Base-by-base conservation (phyloP, 1,140 invertebrate genomes). In the Magallana gigas region DNA sequence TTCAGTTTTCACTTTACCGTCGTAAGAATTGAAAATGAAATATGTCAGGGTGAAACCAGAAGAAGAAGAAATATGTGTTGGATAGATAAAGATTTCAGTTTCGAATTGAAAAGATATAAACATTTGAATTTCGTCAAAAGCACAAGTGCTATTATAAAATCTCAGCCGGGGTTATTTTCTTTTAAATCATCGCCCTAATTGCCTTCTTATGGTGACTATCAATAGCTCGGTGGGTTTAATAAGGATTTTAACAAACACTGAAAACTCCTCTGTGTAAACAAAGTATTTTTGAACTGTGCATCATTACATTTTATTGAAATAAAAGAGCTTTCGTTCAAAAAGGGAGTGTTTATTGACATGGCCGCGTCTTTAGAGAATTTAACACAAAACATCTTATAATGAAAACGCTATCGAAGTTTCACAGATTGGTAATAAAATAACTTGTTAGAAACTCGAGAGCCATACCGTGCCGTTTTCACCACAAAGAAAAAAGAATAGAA, bases 371-470 rank as follows among this genome's bases (percentile, higher is more conserved):
- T 29, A 23, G 11, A 36, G 29, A 48, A 48, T 48, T 48, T 48
- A 48, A 48, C 36, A 48, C 36, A 48, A 48, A 48, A 48, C 23
- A 23, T 48, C 36, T 48, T 48, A 12, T 76, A 8, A 76, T 76
- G 12, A 76, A 76, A 76, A 18, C 29, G 68, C 7, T 12, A 29
- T 76, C 68, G 36, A 29, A 76, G 23, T 76, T 29, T 76, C 68
- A 8, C 68, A 12, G 11, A 29, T 8, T 9, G 36, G 23, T 29
- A 18, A 76, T 29, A 11, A 6, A n/a, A 36, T 23, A 12, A 76
- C 68, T 76, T 76, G 68, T 36, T 23, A 29, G 68, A 76, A 76
- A 76, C 14, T 76, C 29, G 36, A 76, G 68, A 76, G 68, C 11
- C 23, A 29, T 76, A 29, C 23, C 60, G 18, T 29, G 6, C 23